Conservation (phyloP, 2,113 vertebrate species). For the Diphyllodes magnificus region DNA sequence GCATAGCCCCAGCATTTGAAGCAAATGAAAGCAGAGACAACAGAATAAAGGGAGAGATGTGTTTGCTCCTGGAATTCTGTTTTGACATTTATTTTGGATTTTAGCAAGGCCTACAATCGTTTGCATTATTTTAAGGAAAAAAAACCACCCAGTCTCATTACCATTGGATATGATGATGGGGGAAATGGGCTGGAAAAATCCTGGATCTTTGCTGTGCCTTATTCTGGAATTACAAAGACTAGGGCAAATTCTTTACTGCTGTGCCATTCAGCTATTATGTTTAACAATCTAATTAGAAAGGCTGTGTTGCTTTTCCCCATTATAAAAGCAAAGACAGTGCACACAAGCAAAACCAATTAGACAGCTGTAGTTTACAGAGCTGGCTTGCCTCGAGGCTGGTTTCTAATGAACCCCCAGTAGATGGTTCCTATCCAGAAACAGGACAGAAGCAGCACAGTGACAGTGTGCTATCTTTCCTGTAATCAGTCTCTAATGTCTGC, state of each 20-base stretch:
- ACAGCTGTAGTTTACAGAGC: slow-evolving; percentile 76
- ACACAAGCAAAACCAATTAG: slow-evolving; percentile 80
- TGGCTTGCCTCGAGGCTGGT: slow-evolving; percentile 64
- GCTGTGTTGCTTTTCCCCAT: slow-evolving; percentile 69
- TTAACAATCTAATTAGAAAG: slow-evolving; percentile 85
- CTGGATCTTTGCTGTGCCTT: slow-evolving; percentile 70
- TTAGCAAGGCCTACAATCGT: slow-evolving; percentile 67
- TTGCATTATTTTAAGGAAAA: slow-evolving; percentile 67
- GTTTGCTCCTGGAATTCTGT: slow-evolving; percentile 65
- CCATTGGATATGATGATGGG: slow-evolving; percentile 69
- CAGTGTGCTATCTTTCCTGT: background rate
- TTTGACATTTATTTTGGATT: slow-evolving; percentile 73
- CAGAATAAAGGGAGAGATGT: slow-evolving; percentile 56
- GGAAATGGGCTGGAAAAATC: slow-evolving; percentile 76
- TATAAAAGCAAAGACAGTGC: slow-evolving; percentile 74
- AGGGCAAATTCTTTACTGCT: slow-evolving; percentile 76
- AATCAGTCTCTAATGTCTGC: background rate
- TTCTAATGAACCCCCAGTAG: slow-evolving; percentile 74
- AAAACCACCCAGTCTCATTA: slow-evolving; percentile 69
- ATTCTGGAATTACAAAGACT: slow-evolving; percentile 73
- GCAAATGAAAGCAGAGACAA: slow-evolving; percentile 44
- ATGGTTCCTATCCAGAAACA: slow-evolving; percentile 60
- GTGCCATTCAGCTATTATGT: slow-evolving; percentile 74
- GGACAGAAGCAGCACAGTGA: slow-evolving; percentile 41
- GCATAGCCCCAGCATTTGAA: slow-evolving; percentile 1